A percentile compares a stretch with the other conserved stretches of the same genome.
Evolutionary conservation across 1,140 invertebrate species (phyloP).

Genomic region (Drosophila ananassae): DNA sequence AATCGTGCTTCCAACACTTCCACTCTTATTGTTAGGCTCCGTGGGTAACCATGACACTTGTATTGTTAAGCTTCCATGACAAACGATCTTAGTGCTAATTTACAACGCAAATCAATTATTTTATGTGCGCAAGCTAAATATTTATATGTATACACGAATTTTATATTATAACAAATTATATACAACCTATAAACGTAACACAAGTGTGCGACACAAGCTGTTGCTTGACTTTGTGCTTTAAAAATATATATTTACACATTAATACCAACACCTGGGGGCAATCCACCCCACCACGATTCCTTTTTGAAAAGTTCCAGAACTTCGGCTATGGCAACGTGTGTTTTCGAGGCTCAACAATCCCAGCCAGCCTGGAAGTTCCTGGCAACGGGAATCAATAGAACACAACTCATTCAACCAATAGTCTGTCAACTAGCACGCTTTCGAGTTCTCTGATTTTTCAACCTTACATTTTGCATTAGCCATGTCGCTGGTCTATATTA

Average conservation of each 20-base stretch:
- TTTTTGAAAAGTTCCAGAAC: neutral
- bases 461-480: conserved; percentile 19
- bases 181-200: conserved; percentile 57
- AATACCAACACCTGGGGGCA: neutral
- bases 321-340: conserved; percentile 23
- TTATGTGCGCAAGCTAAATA: conserved; percentile 59
- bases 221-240: conserved; percentile 75
- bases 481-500: conserved; percentile 85
- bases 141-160: conserved; percentile 73
- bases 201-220: conserved; percentile 62
- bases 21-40: conserved; percentile 39
- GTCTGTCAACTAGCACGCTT: conserved; percentile 27
- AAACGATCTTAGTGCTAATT: conserved; percentile 69
- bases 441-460: conserved; percentile 26
- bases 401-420: neutral
- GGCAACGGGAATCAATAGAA: conserved; percentile 9
- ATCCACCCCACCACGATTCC: too few relatives aligned
- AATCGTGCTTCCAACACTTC: conserved; percentile 66
- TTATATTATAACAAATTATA: conserved; percentile 67
- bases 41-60: conserved; percentile 32
- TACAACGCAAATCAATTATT: conserved; percentile 54
- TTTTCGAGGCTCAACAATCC: conserved; percentile 17
- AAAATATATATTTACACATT: conserved; percentile 40
- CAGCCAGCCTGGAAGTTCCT: conserved; percentile 3
- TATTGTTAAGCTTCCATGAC: conserved; percentile 40